Evolutionary conservation across 2,113 vertebrate genomes (phyloP).

Genomic region (Phasianus colchicus): DNA sequence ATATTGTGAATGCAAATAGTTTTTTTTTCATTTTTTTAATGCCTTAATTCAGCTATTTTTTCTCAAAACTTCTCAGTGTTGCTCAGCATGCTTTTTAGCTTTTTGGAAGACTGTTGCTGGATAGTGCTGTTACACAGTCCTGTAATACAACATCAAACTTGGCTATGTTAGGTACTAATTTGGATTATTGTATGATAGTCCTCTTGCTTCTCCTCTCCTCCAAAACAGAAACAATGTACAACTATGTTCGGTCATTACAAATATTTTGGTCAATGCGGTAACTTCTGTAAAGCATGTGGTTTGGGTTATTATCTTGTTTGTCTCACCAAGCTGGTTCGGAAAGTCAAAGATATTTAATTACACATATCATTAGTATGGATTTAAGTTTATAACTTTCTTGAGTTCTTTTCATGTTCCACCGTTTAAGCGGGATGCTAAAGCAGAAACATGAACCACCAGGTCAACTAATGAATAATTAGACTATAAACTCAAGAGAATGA

Average conservation of each 20-base stretch:
- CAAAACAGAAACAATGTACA: not conserved
- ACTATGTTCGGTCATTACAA: not conserved
- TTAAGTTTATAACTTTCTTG: not conserved
- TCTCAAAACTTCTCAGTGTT: not conserved
- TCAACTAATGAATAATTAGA: not conserved
- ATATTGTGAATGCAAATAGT: not conserved
- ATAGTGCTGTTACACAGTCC: not conserved
- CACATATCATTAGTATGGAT: not conserved
- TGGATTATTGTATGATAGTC: not conserved
- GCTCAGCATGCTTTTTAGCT: not conserved
- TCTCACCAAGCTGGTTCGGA: not conserved
- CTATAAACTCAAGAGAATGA: not conserved
- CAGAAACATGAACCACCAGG: not conserved
- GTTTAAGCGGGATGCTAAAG: not conserved
- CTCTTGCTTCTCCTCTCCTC: not conserved
- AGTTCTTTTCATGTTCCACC: not conserved
- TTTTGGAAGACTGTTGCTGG: not conserved
- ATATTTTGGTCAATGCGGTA: not conserved
- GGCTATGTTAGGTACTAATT: not conserved
- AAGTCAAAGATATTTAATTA: not conserved
- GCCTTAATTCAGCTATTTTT: not conserved
- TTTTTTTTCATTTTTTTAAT: not conserved
- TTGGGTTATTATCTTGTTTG: not conserved
- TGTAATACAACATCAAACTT: not conserved
- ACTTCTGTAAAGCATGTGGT: not conserved